Evolutionary conservation across 2,113 vertebrate species (phyloP), one percentile per base, ranked within the genome.

Genomic region (Nymphicus hollandicus): DNA sequence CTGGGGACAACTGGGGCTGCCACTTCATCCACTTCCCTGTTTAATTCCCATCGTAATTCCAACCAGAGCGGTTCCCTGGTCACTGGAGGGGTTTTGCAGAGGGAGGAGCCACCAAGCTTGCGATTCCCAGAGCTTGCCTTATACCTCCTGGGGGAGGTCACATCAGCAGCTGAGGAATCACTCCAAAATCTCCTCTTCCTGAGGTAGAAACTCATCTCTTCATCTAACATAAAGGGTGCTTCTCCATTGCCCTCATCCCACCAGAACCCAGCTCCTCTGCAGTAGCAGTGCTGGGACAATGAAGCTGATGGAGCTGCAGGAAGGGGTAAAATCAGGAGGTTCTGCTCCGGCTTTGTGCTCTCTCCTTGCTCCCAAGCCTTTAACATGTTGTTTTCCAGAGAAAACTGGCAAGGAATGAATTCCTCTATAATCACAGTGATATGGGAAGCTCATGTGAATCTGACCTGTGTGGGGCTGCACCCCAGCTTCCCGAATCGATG

Each of bases 381-480:
- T 17, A 44, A 25, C 8, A 2, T 2, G 0, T 22, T 24, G 28
- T 55, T 88, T 82, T 14, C 63, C 23, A 4, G 39, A 39, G 49
- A 7, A 85, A 73, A 46, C 11, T 6, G 0, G 10, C 0, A 6
- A n/a, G 55, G 49, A n/a, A 66, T 11, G 27, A 37, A 22, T 17
- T 56, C 50, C 29, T n/a, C 61, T 46, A 3, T 19, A 10, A 24
- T 23, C 31, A 10, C n/a, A 47, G 64, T 0, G 3, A 8, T 2
- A 8, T 15, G 22, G 58, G 24, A 18, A 76, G 31, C 33, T 69
- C 39, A 1, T 2, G 28, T 22, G 49, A 81, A 69, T 10, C 53
- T 2, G 0, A 6, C 25, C 29, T 3, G 23, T 2, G 7, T 1
- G 1, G 44, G n/a, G 61, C 86, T 37, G 66, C 22, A 2, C 3